These are phyloP conservation scores for Calcarius lapponicus DNA, from an alignment of 2,797 vertebrate genomes.

Conservation along the genomic window DNA sequence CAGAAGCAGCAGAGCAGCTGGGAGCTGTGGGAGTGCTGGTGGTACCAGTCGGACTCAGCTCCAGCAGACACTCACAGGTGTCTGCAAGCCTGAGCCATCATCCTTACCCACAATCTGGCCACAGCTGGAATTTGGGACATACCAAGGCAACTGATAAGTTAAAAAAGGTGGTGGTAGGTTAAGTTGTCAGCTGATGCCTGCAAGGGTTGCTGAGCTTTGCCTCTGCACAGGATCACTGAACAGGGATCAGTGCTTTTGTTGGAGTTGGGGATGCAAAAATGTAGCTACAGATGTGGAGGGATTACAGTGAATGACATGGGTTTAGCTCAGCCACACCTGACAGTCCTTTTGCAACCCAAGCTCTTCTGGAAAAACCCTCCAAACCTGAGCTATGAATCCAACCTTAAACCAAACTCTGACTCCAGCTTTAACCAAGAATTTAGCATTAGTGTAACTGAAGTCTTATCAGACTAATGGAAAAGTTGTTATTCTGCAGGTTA, in stretches of 20 bases:
- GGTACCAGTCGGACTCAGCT: neutral
- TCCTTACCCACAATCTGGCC: fast-evolving
- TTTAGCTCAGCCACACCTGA: neutral
- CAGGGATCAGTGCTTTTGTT: neutral
- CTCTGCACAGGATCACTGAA: neutral
- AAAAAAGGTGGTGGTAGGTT: neutral
- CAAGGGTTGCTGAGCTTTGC: neutral
- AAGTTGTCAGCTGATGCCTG: neutral
- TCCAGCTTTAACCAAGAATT: neutral
- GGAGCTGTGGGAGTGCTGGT: neutral
- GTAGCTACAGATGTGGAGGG: neutral
- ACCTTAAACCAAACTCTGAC: neutral
- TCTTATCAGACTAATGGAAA: neutral
- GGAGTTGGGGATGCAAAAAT: neutral
- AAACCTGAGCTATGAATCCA: neutral
- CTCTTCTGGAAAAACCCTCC: neutral
- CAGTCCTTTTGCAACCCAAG: neutral
- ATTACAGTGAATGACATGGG: neutral
- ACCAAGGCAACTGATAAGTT: neutral
- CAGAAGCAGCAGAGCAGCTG: neutral
- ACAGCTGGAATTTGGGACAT: neutral
- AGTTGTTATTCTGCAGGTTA: neutral
- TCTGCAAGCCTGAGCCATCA: neutral
- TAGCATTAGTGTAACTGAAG: neutral
- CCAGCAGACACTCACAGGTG: fast-evolving